These are phyloP conservation scores for Calidris pugnax DNA, from an alignment of 2,113 vertebrate genomes.

Conservation along the genomic window DNA sequence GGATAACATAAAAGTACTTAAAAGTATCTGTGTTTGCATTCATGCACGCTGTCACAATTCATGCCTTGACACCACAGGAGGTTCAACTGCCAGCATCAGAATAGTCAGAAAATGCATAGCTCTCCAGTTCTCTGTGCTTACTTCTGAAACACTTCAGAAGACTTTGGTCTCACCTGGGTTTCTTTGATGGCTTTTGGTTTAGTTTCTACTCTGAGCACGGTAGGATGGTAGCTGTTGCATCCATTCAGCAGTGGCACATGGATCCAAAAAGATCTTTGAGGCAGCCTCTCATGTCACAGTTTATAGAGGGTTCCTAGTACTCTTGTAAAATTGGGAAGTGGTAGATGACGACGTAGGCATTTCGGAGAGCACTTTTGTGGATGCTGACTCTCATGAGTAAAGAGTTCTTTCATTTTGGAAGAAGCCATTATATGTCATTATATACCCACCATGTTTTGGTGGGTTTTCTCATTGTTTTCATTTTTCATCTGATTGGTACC, in stretches of 20 bases:
- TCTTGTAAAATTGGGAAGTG: neutral
- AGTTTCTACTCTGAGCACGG: neutral
- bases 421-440: neutral
- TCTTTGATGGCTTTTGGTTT: neutral
- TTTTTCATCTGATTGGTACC: neutral
- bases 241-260: neutral
- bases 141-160: neutral
- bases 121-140: neutral
- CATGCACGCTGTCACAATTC: neutral
- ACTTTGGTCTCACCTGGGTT: neutral
- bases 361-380: neutral
- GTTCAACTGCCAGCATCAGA: neutral
- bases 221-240: neutral
- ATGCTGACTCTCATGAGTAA: neutral
- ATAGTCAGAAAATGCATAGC: neutral
- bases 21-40: neutral
- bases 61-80: neutral
- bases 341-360: neutral
- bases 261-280: neutral
- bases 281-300: neutral
- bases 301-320: neutral
- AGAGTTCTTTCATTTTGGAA: neutral
- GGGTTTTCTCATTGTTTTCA: neutral
- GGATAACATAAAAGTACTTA: neutral
- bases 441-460: neutral